Conservation (phyloP, 2,888 invertebrate genomes). For the Podabrus alpinus region DNA sequence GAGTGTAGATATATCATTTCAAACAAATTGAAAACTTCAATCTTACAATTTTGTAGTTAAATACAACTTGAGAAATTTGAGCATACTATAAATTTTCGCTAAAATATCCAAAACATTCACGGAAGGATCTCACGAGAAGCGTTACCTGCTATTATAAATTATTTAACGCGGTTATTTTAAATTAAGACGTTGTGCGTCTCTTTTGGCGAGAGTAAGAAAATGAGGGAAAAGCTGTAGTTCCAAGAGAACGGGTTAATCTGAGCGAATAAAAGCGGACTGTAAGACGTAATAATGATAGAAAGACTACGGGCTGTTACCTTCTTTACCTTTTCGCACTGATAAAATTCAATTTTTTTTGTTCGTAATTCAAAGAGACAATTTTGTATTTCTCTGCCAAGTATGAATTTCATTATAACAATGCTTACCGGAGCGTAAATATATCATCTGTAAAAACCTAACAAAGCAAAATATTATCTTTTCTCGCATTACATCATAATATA, state of each 20-base stretch:
- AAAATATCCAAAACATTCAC: conserved; percentile 38
- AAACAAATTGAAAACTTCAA: conserved; percentile 8
- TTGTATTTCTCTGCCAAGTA: conserved; percentile 18
- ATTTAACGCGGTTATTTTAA: conserved; percentile 45
- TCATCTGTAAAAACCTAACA: conserved; percentile 4
- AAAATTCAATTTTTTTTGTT: conserved; percentile 21
- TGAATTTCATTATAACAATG: conserved; percentile 30
- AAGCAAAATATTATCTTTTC: conserved; percentile 5
- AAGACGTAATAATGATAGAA: conserved; percentile 38
- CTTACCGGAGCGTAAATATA: conserved; percentile 24
- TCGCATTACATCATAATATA: conserved; percentile 5
- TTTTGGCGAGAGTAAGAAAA: conserved; percentile 21
- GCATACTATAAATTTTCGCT: conserved; percentile 37
- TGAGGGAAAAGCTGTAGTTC: conserved; percentile 12
- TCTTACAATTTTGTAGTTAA: conserved; percentile 3
- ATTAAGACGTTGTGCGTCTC: conserved; percentile 42
- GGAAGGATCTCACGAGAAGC: conserved; percentile 37
- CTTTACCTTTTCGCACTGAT: conserved; percentile 22
- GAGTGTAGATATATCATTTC: not conserved
- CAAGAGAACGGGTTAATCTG: conserved; percentile 36
- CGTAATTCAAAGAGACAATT: conserved; percentile 33
- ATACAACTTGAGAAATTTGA: conserved; percentile 7
- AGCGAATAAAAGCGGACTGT: conserved; percentile 34
- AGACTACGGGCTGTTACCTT: conserved; percentile 31
- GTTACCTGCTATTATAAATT: conserved; percentile 45